Conservation (phyloP, 1,140 invertebrate species). For the Geopemphigus sp. region DNA sequence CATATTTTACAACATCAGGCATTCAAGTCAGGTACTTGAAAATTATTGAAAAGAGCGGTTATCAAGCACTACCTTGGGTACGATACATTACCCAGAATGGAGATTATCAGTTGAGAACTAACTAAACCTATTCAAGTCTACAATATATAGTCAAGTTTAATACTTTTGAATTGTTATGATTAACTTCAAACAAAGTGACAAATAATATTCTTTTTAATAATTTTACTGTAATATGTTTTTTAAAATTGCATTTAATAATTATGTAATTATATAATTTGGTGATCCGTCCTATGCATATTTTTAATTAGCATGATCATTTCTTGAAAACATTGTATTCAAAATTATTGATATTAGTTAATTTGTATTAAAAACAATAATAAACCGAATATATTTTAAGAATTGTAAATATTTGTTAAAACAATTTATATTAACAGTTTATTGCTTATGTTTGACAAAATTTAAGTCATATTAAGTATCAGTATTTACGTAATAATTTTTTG, state of each 20-base stretch:
- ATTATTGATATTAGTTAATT: constrained; percentile 2
- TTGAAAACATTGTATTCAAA: not conserved
- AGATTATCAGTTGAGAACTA: constrained; percentile 96
- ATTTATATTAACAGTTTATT: not conserved
- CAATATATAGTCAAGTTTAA: not conserved
- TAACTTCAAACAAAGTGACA: not conserved
- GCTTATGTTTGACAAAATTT: not conserved
- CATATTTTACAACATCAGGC: constrained; percentile 98
- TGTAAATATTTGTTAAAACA: constrained; percentile 12
- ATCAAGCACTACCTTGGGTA: constrained; percentile 98
- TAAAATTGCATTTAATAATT: not conserved
- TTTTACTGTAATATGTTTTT: not conserved
- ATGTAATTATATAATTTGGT: not conserved
- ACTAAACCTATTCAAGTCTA: constrained; percentile 59
- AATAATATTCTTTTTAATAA: not conserved
- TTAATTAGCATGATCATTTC: not conserved
- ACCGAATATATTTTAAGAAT: constrained; percentile 10
- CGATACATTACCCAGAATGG: constrained; percentile 99
- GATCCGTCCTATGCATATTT: constrained; percentile 15
- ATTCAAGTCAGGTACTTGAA: constrained; percentile 98
- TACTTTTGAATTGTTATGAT: constrained; percentile 1
- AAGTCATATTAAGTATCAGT: constrained; percentile 1
- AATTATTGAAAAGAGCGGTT: constrained; percentile 99
- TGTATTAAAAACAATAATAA: not conserved
- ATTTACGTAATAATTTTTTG: not conserved